These are phyloP conservation scores for Myzus persicae DNA, from an alignment of 1,140 invertebrate species.

Conservation along the genomic window DNA sequence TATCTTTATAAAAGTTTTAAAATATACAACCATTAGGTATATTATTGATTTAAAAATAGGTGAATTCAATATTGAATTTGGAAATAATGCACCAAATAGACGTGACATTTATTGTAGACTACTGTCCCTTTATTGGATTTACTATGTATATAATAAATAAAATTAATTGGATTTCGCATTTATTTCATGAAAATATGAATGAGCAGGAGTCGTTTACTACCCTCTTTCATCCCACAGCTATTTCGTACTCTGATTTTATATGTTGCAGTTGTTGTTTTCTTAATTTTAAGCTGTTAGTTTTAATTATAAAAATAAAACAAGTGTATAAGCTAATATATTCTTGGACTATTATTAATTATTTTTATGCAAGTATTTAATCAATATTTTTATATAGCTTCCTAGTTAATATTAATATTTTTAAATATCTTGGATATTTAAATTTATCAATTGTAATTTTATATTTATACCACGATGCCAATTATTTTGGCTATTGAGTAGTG, in stretches of 20 bases:
- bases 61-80: background rate
- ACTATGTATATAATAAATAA: background rate
- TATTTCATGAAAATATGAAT: background rate
- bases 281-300: background rate
- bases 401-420: slow-evolving; percentile 3
- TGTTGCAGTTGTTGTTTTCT: slow-evolving; percentile 2
- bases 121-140: background rate
- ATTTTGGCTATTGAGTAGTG: background rate
- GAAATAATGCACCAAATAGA: background rate
- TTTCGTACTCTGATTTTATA: background rate
- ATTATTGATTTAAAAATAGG: background rate
- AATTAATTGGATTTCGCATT: background rate
- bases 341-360: background rate
- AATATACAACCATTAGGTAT: background rate
- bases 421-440: background rate
- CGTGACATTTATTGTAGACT: background rate
- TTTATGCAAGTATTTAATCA: background rate
- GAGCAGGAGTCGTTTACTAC: background rate
- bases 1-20: background rate
- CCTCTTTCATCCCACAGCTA: background rate
- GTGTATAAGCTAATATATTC: background rate
- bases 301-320: background rate
- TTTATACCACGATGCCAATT: background rate
- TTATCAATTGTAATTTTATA: background rate
- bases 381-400: background rate